A percentile compares a stretch with the other conserved stretches of the same genome.
These are phyloP conservation scores for Linhomoeus sp. DNA, from an alignment of 2,888 invertebrate genomes.

Conservation along the genomic window DNA sequence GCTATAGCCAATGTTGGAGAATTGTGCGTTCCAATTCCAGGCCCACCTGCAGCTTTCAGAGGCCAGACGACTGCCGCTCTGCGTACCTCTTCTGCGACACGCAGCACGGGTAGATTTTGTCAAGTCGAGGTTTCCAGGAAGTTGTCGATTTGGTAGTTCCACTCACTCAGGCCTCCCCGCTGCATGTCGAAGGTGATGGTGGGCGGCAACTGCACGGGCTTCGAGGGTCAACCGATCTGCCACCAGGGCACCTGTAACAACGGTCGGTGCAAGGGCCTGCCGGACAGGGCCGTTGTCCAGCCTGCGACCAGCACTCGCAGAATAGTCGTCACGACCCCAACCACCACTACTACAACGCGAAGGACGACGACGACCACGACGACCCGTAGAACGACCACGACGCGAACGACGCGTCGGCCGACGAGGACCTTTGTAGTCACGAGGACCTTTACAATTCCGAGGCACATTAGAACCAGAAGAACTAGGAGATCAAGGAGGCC, in stretches of 20 bases:
- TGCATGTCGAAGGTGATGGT: slow-evolving; percentile 17
- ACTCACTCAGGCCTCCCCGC: slow-evolving; percentile 6
- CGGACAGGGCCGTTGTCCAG: too few relatives aligned
- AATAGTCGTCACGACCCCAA: too few relatives aligned
- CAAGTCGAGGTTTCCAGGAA: too few relatives aligned
- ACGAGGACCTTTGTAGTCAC: not conserved
- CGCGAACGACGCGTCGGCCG: not conserved
- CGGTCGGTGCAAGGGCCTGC: slow-evolving; percentile 12
- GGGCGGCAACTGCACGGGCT: slow-evolving; percentile 18
- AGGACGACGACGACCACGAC: not conserved
- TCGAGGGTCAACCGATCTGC: slow-evolving; percentile 9
- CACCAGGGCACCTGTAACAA: slow-evolving; percentile 15
- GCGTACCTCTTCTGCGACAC: slow-evolving; percentile 20
- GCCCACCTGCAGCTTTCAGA: not conserved
- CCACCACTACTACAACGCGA: not conserved
- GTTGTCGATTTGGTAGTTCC: too few relatives aligned
- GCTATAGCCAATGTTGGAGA: too few relatives aligned
- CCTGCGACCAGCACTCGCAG: too few relatives aligned
- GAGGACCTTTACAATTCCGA: too few relatives aligned
- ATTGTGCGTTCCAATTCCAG: too few relatives aligned
- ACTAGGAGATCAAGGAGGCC: too few relatives aligned
- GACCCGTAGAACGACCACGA: not conserved
- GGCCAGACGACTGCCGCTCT: slow-evolving; percentile 3
- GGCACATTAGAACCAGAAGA: too few relatives aligned
- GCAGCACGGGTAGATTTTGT: not conserved